These are phyloP conservation scores for Serranochromis macrocephalus DNA, from an alignment of 2,113 vertebrate genomes.

Conservation along the genomic window DNA sequence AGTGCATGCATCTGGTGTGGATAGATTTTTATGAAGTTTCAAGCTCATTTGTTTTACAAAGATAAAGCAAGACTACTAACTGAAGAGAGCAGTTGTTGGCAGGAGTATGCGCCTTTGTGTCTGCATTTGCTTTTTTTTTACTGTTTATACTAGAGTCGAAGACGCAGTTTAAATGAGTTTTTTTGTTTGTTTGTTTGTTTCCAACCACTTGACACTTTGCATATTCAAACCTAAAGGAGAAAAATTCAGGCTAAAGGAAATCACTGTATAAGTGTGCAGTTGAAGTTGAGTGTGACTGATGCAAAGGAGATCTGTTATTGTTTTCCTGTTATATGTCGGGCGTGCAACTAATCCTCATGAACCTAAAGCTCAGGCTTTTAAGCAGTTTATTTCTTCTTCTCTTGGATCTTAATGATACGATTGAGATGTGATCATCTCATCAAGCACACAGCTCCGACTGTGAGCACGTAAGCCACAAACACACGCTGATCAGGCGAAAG, in stretches of 20 bases:
- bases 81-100: background rate
- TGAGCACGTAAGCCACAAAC: background rate
- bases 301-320: background rate
- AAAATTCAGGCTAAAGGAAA: background rate
- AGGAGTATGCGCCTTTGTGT: background rate
- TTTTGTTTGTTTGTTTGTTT: background rate
- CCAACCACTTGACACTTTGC: background rate
- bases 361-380: background rate
- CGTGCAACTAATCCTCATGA: background rate
- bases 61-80: background rate
- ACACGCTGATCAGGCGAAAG: background rate
- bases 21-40: background rate
- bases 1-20: background rate
- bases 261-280: background rate
- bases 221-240: background rate
- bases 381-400: background rate
- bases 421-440: background rate
- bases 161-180: rapidly evolving
- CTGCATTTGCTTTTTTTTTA: background rate
- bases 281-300: background rate
- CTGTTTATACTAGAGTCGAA: background rate
- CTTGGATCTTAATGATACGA: background rate
- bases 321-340: background rate
- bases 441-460: background rate
- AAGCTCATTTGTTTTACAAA: background rate